A percentile compares a stretch with the other conserved stretches of the same genome.
Conservation (phyloP, 2,113 vertebrate genomes). For the Sinocyclocheilus maitianheensis region DNA sequence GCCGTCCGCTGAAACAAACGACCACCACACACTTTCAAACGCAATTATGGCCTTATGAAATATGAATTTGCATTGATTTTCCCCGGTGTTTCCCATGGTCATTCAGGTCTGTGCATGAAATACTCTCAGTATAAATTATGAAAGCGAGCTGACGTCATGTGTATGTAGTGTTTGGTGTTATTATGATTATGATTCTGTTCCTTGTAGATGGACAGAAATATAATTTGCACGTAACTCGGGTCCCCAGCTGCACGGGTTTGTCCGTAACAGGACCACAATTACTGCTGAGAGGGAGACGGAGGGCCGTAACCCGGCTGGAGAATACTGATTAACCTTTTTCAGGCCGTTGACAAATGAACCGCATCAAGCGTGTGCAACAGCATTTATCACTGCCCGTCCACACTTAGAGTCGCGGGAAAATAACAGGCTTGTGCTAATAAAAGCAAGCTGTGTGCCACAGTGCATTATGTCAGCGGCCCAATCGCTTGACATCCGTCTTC, state of each 20-base stretch:
- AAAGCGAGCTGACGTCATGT: conserved; percentile 77
- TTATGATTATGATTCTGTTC: background rate
- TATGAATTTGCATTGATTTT: conserved; percentile 90
- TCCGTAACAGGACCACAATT: conserved; percentile 65
- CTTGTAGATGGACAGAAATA: background rate
- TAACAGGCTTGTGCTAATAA: conserved; percentile 80
- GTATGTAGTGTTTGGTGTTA: background rate
- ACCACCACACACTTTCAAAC: conserved; percentile 74
- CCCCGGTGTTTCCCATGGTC: conserved; percentile 72
- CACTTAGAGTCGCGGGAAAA: conserved; percentile 64
- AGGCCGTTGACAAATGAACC: conserved; percentile 76
- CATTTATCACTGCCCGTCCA: conserved; percentile 67
- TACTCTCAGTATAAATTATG: conserved; percentile 82
- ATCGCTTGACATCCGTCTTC: conserved; percentile 73
- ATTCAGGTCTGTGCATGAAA: conserved; percentile 76
- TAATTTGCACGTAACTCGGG: no score
- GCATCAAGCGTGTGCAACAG: conserved; percentile 62
- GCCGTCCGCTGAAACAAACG: conserved; percentile 70
- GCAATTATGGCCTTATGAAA: conserved; percentile 88
- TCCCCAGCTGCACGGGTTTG: conserved; percentile 70
- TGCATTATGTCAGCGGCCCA: conserved; percentile 74
- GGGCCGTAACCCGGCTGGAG: conserved; percentile 65
- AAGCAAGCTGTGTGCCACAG: conserved; percentile 74
- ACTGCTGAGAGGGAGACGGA: conserved; percentile 51
- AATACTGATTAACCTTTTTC: conserved; percentile 78